Percentiles rank a stretch among this genome's conserved stretches.
Evolutionary conservation across 64 coral and sea anemone genomes (phyloP).

Genomic region (Montipora sp.): DNA sequence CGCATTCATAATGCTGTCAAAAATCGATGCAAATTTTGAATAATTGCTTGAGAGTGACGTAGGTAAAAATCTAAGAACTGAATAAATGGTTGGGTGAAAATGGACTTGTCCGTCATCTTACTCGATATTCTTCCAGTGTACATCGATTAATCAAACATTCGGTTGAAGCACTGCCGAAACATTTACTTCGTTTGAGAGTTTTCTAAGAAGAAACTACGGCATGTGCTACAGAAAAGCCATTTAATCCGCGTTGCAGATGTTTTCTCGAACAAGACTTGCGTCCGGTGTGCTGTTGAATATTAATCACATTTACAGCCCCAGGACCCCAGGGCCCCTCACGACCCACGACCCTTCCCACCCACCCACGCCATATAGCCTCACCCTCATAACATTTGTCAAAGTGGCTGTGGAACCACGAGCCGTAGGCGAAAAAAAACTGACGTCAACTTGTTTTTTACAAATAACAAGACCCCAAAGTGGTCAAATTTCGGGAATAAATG

Average conservation of each 20-base stretch:
- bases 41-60: background rate
- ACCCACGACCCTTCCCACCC: too few species aligned
- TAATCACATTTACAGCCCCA: background rate
- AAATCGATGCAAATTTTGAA: constrained; percentile 2
- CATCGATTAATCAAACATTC: too few species aligned
- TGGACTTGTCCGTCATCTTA: too few species aligned
- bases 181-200: background rate
- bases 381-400: too few species aligned
- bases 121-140: too few species aligned
- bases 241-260: background rate
- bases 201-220: background rate
- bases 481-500: too few species aligned
- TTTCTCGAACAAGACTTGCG: background rate
- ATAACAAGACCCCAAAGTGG: too few species aligned
- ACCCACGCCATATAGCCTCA: too few species aligned
- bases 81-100: background rate
- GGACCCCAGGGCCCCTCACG: background rate
- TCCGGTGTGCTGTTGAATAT: background rate
- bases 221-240: background rate
- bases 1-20: background rate
- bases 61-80: background rate
- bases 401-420: too few species aligned
- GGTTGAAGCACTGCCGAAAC: background rate
- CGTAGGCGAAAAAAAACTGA: too few species aligned
- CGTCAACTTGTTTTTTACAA: too few species aligned